Evolutionary conservation across 2,113 vertebrate species (phyloP), one percentile per base, ranked within the genome.

Genomic region (Antennarius striatus): DNA sequence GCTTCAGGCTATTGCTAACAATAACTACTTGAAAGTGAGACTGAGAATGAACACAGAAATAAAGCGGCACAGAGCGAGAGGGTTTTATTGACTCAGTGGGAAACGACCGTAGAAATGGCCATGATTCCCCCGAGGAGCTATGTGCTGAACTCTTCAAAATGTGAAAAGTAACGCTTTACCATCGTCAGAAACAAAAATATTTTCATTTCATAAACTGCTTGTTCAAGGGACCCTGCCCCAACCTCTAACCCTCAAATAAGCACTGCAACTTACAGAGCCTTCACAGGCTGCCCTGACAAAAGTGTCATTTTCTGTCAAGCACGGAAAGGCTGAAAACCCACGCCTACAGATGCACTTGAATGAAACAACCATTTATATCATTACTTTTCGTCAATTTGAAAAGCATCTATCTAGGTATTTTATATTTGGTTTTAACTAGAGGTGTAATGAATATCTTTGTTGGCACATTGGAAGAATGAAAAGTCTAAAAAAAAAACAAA

Each of bases 201-300:
- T 85, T 82, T 80, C 57, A 78, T 83, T 81, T 84, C 69, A 80
- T 73, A 69, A 86, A 75, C 46, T 74, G 75, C 71, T 85, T 63
- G 68, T 80, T 43, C 59, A 66, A 79, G 67, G 51, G 66, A 79
- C 62, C 56, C 47, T 67, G 74, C 66, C 64, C 56, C 62, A 61
- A 61, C 70, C 40, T 77, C 68, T 61, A 64, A 69, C 60, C 59
- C 58, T 61, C 40, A 54, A 64, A 55, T 67, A 67, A 77, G 56
- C 65, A 65, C 29, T 68, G 43, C 29, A 56, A 74, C 49, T 32
- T 62, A 51, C 32, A 17, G 30, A 61, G 51, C 30, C 48, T 56
- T 16, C n/a, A 70, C 16, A 62, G 30, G 48, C 61, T n/a, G n/a
- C n/a, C n/a, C n/a, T 6, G 15, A 71, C 54, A 68, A 75, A 49